Evolutionary conservation across 2,113 vertebrate genomes (phyloP).

Genomic region (Mormyrus lacerda): DNA sequence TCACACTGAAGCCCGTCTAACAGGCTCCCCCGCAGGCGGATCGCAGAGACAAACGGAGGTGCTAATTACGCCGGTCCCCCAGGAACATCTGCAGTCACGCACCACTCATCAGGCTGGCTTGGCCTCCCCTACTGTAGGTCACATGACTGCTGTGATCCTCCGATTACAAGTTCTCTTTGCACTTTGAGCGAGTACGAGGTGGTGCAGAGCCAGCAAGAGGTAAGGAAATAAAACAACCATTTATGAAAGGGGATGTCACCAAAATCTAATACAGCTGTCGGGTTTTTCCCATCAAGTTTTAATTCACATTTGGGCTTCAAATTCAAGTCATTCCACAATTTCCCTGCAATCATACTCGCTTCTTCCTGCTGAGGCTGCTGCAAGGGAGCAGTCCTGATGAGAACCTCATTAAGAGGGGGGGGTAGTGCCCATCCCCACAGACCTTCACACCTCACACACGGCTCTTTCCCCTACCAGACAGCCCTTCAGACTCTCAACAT

Average conservation of each 20-base stretch:
- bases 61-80: background rate
- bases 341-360: background rate
- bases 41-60: background rate
- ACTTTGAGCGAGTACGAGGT: background rate
- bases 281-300: background rate
- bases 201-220: background rate
- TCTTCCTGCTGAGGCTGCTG: background rate
- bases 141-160: background rate
- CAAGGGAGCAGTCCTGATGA: background rate
- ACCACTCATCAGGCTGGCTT: background rate
- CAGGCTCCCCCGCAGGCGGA: background rate
- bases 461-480: background rate
- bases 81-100: background rate
- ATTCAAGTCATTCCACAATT: background rate
- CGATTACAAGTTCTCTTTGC: background rate
- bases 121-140: background rate
- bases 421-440: background rate
- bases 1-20: background rate
- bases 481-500: background rate
- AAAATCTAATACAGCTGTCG: background rate
- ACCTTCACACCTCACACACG: background rate
- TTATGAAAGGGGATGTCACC: background rate
- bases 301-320: background rate
- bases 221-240: background rate
- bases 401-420: background rate